Conservation (phyloP, 2,113 vertebrate species). For the Bettongia penicillata region DNA sequence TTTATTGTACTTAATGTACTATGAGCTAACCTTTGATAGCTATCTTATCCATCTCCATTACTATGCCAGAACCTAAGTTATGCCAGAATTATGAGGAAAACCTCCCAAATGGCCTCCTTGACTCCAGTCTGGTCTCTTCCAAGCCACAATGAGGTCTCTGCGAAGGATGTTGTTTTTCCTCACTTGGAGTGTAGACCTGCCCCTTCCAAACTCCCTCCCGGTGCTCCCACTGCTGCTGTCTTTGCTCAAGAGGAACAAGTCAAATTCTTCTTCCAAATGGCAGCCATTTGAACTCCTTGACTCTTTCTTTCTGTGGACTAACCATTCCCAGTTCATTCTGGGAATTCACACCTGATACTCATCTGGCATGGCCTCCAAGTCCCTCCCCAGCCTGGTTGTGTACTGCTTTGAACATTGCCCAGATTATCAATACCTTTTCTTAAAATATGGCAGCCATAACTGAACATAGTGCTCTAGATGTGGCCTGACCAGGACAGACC, state of each 20-base stretch:
- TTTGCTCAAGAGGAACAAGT: background rate
- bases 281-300: background rate
- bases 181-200: background rate
- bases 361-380: background rate
- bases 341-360: background rate
- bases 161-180: conserved; percentile 6
- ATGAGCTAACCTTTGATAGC: conserved; percentile 4
- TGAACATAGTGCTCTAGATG: background rate
- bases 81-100: background rate
- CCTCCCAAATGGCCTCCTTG: conserved; percentile 10
- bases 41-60: background rate
- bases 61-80: background rate
- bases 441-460: background rate
- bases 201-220: background rate
- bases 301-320: background rate
- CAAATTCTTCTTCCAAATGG: background rate
- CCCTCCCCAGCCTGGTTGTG: background rate
- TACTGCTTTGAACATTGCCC: background rate
- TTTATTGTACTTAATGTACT: background rate
- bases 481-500: background rate
- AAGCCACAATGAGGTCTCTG: background rate
- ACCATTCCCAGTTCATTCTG: background rate
- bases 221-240: background rate
- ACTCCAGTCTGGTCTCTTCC: background rate
- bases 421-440: background rate